Conservation (phyloP, 1,140 invertebrate genomes). For the Drosophila seguyi region DNA sequence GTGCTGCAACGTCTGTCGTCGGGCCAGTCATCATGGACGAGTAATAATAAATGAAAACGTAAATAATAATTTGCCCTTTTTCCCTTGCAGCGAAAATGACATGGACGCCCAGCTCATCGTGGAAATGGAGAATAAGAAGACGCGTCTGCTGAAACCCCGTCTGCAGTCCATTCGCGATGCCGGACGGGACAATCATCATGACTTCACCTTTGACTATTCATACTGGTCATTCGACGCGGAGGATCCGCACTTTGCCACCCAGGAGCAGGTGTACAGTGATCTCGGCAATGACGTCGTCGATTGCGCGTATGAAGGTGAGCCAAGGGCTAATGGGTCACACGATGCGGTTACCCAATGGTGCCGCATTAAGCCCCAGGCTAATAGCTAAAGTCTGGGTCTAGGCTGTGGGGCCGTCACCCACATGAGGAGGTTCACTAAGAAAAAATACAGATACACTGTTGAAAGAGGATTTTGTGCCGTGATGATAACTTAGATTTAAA, state of each 20-base stretch:
- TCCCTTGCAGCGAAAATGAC: constrained; percentile 89
- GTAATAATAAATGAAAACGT: constrained; percentile 18
- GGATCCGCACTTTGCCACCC: constrained; percentile 90
- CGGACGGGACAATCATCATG: constrained; percentile 90
- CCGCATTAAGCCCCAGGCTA: constrained; percentile 19
- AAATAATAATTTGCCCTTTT: constrained; percentile 9
- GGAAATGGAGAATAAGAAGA: constrained; percentile 95
- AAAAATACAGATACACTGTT: background rate
- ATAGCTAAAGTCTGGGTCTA: constrained; percentile 3
- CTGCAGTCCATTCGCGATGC: constrained; percentile 85
- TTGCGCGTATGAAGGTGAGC: constrained; percentile 93
- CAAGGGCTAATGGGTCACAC: constrained; percentile 21
- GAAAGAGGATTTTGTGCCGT: background rate
- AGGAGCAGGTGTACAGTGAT: constrained; percentile 95
- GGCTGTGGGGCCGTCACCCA: constrained; percentile 4
- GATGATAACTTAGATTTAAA: background rate
- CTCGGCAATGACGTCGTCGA: constrained; percentile 95
- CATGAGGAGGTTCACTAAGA: background rate
- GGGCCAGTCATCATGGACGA: constrained; percentile 6
- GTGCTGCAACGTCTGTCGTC: too few relatives aligned
- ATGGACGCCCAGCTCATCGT: constrained; percentile 94
- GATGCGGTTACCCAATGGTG: constrained; percentile 36
- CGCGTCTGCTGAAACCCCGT: constrained; percentile 92
- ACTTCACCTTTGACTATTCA: constrained; percentile 97
- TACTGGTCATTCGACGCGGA: constrained; percentile 93